Base-by-base conservation (phyloP, 1,140 invertebrate species). In the Dinoponera quadriceps region DNA sequence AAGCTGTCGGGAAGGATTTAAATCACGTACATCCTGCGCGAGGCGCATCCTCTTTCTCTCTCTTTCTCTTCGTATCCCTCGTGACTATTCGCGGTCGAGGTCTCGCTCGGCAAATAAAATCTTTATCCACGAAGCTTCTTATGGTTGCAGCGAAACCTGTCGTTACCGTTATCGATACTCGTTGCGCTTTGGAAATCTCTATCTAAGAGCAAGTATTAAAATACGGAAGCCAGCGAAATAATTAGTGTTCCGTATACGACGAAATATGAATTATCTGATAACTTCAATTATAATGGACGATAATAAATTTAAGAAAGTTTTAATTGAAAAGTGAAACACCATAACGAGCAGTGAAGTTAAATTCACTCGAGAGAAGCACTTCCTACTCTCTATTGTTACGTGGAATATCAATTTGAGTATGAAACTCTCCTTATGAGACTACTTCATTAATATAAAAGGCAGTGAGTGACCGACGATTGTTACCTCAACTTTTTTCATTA, bases 1-100 rank as follows among this genome's bases (percentile, higher is more conserved):
- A 78, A 69, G 22, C 44, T 69, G 63, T 78, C 63, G 33, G 22
- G n/a, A 51, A 63, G 62, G 14, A 44, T 69, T 69, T 55, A 78
- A 68, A 69, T 78, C 75, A 68, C 44, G 38, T 62, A 74, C 55
- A 48, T 74, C 38, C 38, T 60, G 57, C 57, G 16, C 38, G 33
- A 44, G n/a, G n/a, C n/a, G n/a, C 14, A 49, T 65, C 14, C 27
- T 65, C 38, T 44, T 9, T 44, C 38, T 44, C 38, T 44, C 7
- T 44, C 38, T 44, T 9, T 9, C 7, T 44, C 29, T 3, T 2
- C 60, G 29, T 69, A 55, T 78, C 4, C 18, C 22, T 69, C 49
- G 22, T 69, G 49, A 69, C 33, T 55, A 51, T 38, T 55, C 18
- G 18, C 22, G 55, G 44, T 11, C 55, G 3, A 78, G 54, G 27